These are phyloP conservation scores for Tychaedon coryphoeus DNA, from an alignment of 2,113 vertebrate genomes.

Conservation along the genomic window DNA sequence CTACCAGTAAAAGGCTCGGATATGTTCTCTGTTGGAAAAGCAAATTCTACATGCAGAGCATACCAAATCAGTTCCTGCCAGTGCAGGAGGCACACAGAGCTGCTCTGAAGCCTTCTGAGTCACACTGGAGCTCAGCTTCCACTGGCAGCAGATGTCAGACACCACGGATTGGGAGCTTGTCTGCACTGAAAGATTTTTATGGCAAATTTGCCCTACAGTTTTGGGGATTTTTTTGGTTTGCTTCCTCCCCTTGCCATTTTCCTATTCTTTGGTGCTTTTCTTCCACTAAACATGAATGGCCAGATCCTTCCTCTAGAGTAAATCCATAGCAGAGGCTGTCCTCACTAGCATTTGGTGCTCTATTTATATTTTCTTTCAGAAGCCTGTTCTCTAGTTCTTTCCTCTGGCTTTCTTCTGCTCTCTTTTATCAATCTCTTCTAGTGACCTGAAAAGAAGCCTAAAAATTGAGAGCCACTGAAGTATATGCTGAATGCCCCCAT, in stretches of 20 bases:
- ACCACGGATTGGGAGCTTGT: neutral
- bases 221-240: neutral
- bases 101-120: neutral
- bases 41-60: neutral
- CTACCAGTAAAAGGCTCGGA: neutral
- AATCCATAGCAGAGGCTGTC: neutral
- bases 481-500: conserved; percentile 33
- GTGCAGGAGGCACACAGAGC: neutral
- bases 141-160: neutral
- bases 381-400: conserved; percentile 19
- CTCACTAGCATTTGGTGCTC: neutral
- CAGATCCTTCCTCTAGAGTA: neutral
- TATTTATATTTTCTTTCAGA: neutral
- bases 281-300: neutral
- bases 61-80: neutral
- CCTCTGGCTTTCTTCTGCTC: conserved; percentile 41
- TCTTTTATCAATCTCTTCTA: conserved; percentile 44
- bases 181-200: neutral
- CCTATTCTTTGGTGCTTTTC: neutral
- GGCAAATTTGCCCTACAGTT: neutral
- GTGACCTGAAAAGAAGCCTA: conserved; percentile 43
- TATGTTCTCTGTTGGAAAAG: neutral
- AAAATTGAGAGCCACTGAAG: conserved; percentile 40
- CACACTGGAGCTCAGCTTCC: neutral
- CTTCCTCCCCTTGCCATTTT: neutral